Evolutionary conservation across 2,888 invertebrate genomes (phyloP), one percentile per base, ranked within the genome.

Genomic region (Synanthedon andrenaeformis): DNA sequence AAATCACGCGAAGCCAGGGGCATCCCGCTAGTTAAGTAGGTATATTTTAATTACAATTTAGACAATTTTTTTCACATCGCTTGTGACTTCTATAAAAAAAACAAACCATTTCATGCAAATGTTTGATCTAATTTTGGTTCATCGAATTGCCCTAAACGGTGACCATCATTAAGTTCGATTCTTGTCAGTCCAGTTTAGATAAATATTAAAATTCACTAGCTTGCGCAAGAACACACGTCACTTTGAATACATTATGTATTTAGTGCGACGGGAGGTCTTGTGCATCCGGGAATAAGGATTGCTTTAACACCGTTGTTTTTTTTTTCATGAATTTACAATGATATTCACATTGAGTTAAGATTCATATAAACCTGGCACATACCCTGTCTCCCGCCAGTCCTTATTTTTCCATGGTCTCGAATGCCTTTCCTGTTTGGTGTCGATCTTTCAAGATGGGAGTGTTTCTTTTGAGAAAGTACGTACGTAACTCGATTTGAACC

Each of bases 181-280:
- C 35, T 35, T 50, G 65, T 45, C 10, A 53, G 49, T 23, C 17
- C 11, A 17, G 11, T 49, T 17, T 35, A 35, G 19, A 12, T 17
- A 63, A 65, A 61, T 70, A 72, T 83, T 81, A 72, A 79, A 78
- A 82, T 83, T 77, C 82, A 77, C 74, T 77, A 69, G 71, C 72
- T 75, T 77, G 70, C 75, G 78, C 76, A 63, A 66, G 62, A 60
- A 64, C 67, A 59, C 58, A 61, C 81, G 79, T 81, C 80, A 82
- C 63, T 62, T 55, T 41, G 11, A 48, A 83, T 84, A 74, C 79
- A 72, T 82, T 70, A 84, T 84, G 79, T 77, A 84, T 84, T 69
- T 68, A 58, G 72, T 64, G 57, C 56, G 59, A 57, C 61, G 55
- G 23, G 23, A 23, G 23, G 49, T 62, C 69, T 72, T 79, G 67